Evolutionary conservation across 1,140 invertebrate genomes (phyloP), one percentile per base, ranked within the genome.

Genomic region (Pectinophora gossypiella): DNA sequence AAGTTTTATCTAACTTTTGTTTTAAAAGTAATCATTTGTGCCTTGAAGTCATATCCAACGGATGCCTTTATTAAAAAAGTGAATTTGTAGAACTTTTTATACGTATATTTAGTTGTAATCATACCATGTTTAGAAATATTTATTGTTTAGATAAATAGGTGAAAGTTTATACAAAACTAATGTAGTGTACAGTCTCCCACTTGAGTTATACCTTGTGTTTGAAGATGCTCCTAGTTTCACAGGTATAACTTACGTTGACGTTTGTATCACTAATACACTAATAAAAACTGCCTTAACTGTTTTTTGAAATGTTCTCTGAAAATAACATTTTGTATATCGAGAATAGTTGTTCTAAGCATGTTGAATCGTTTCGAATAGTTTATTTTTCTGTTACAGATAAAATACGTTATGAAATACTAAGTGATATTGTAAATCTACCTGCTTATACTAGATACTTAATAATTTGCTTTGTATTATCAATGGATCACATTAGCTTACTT

Each of bases 351-450:
- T 65, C 67, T 76, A 72, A 78, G 64, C 69, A 68, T 80, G 82
- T 85, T 85, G 64, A 80, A 72, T 65, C 58, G 56, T 75, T 79
- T 84, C 73, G 72, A 83, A 85, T 83, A 82, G 82, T 85, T 84
- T 85, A 84, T 85, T 76, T 72, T 75, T 79, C 64, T 73, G 76
- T 81, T 84, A 74, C 60, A 43, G 50, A 54, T 61, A 62, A 64
- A 64, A 72, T 74, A 68, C 64, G 64, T 74, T 74, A 66, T 32
- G n/a, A 9, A 68, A 56, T 51, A 54, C 63, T 71, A 71, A 74
- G 78, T 78, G 71, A 76, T 83, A 77, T 68, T 68, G 67, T 71
- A 60, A 60, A 78, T 62, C 79, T 75, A 78, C 53, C 67, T 61
- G 71, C 68, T 72, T 70, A 64, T 58, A 15, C 48, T 46, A 36